phyloP scores from a whole-genome alignment of 1,140 invertebrate species.

The Bombyx mori region ASM3026992v2 NC_085115.1:5840501-5841000 shows the following conservation, averaged over 20 bases:
- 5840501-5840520: too few species aligned
- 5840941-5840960: slow-evolving; percentile 46
- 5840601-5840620: slow-evolving; percentile 20
- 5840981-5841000: slow-evolving; percentile 28
- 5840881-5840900: slow-evolving; percentile 25
- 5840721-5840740: not conserved
- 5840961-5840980: slow-evolving; percentile 22
- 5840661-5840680: slow-evolving; percentile 17
- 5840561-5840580: too few species aligned
- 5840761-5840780: not conserved
- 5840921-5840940: slow-evolving; percentile 53
- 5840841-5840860: slow-evolving; percentile 43
- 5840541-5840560: too few species aligned
- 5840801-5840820: slow-evolving; percentile 1
- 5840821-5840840: slow-evolving; percentile 35
- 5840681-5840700: slow-evolving; percentile 15
- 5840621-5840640: slow-evolving; percentile 19
- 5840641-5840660: slow-evolving; percentile 14
- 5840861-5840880: slow-evolving; percentile 16
- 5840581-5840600: slow-evolving; percentile 9
- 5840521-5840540: too few species aligned
- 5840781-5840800: not conserved
- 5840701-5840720: slow-evolving; percentile 9
- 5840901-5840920: slow-evolving; percentile 52
- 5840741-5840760: not conserved